Evolutionary conservation across 2,888 invertebrate species (phyloP).

Genomic region (Trissolcus brochymenae): DNA sequence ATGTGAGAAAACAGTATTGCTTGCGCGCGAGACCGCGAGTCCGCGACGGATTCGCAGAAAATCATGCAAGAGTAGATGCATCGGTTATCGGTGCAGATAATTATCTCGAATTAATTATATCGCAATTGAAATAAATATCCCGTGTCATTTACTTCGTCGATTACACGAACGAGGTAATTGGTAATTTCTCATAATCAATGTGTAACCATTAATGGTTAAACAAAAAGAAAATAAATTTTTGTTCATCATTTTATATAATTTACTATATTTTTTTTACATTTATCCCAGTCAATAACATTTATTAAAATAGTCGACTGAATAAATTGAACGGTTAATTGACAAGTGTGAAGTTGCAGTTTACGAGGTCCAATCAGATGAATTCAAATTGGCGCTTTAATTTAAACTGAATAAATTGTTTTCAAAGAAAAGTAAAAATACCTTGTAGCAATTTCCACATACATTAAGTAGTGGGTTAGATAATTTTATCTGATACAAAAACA

Average conservation of each 20-base stretch:
- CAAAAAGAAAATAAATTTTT: background rate
- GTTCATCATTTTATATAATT: background rate
- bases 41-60: slow-evolving; percentile 37
- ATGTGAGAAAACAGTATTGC: slow-evolving; percentile 32
- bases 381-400: no score
- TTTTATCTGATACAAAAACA: no score
- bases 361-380: no score
- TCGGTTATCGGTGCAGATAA: slow-evolving; percentile 45
- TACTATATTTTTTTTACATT: background rate
- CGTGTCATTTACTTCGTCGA: slow-evolving; percentile 43
- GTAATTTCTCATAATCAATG: slow-evolving; percentile 26
- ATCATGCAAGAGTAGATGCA: slow-evolving; percentile 30
- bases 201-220: background rate
- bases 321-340: no score
- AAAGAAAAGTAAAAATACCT: no score
- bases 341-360: no score
- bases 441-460: no score
- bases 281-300: no score
- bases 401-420: no score
- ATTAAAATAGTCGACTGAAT: no score
- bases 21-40: slow-evolving; percentile 10
- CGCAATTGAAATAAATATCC: slow-evolving; percentile 46
- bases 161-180: slow-evolving; percentile 10
- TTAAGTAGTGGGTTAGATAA: no score
- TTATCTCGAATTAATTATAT: slow-evolving; percentile 52